Base-by-base conservation (phyloP, 2,797 vertebrate genomes). In the Enteromius trimaculatus region DNA sequence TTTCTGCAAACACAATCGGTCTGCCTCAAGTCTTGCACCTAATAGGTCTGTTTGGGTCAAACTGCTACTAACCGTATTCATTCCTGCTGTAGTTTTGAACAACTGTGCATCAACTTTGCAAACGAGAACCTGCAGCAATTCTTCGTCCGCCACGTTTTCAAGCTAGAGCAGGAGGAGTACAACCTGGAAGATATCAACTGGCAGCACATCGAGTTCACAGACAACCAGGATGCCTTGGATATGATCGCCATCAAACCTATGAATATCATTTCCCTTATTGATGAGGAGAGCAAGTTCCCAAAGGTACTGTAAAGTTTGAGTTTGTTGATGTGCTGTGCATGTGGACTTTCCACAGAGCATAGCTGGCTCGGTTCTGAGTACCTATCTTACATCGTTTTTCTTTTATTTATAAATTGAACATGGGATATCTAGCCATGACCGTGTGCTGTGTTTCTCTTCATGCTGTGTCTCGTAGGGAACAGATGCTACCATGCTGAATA, bases 91-190 rank as follows among this genome's bases (percentile, higher is more conserved):
- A 99, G 98, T 90, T 99, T 99, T 1, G 98, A 99, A 90, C 97
- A 99, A 91, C 95, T 99, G 23, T 99, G 98, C 92, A 99, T 99
- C 88, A 99, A 99, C 93, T 99, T 99, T n/a, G 98, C 98, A 19
- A 99, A 99, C 0, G 98, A 99, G 93, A 98, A 99, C 91, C 94
- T 99, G 92, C 98, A 99, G 91, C 98, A 99, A 92, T 99, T 99
- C 92, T 99, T 99, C 0, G 97, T 99, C 58, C 95, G 95, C 0
- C 98, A 99, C 0, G 98, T 99, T 83, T 99, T 99, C 93, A 99
- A 99, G 90, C 92, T 99, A 76, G 98, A 99, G 92, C 98, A 99
- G 92, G 97, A 99, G 86, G 98, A 99, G 75, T 99, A 99, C 58
- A 98, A 99, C 93, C 93, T 99, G 89, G 97, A 99, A 92, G 93